Base-by-base conservation (phyloP, 1,140 invertebrate species). In the Drosophila teissieri region DNA sequence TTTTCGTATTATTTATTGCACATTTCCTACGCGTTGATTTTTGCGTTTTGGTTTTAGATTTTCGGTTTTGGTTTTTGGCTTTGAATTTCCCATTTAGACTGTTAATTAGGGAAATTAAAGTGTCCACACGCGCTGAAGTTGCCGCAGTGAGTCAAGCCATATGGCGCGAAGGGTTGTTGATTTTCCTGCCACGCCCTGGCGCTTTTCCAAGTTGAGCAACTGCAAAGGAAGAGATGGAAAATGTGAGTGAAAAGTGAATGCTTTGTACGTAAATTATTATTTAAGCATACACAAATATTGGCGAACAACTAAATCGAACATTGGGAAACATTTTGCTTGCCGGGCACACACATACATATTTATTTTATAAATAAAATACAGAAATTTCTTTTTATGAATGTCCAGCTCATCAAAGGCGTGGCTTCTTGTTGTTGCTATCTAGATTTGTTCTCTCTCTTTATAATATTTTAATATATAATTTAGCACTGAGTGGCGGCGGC, bases 391-490 rank as follows among this genome's bases (percentile, higher is more conserved):
- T 73, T 53, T 44, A 82, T 70, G 68, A 86, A 86, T 74, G 73
- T 54, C 53, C 72, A 49, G 60, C 75, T 70, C 80, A 75, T 83
- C 80, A 83, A 83, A 83, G 79, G 61, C 39, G 52, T 60, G 78
- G 52, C 78, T 72, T 49, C 31, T 34, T 46, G 57, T 22, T 37
- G 51, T 45, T 58, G 40, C 61, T 31, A 8, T 57, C 27, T 42
- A 42, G 19, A 15, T 34, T 1, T 51, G 8, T 51, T 17, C 22
- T 14, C 19, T 14, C 19, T 22, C 14, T 15, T 79, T 70, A 73
- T 73, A 79, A 79, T 80, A 83, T 80, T 67, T 17, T 73, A 73
- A 77, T 73, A 77, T 89, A 80, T 78, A 88, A 83, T 80, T 73
- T 73, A 56, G 63, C 55, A 64, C 39, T 54, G 58, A 68, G 24